A percentile compares a stretch with the other conserved stretches of the same genome.
Conservation (phyloP, 2,113 vertebrate species). For the Ochotona princeps region DNA sequence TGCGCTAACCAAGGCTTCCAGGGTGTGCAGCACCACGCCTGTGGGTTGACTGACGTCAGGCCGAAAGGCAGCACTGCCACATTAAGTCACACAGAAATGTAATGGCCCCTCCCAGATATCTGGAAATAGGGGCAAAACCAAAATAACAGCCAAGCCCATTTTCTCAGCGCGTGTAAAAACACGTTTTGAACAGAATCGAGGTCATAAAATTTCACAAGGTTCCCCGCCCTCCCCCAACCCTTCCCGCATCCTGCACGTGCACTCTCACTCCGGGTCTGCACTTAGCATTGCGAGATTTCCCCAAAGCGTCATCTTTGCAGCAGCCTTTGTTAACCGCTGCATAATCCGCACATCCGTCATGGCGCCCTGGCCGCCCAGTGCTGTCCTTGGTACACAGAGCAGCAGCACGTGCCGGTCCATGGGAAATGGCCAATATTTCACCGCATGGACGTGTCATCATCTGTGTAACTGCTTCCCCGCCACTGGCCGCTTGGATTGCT, state of each 20-base stretch:
- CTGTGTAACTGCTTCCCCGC: background rate
- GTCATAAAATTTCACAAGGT: accelerated
- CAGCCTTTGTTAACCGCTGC: background rate
- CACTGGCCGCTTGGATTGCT: background rate
- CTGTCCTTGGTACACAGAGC: background rate
- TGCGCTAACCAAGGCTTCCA: slow-evolving; percentile 56
- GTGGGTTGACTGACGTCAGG: too few relatives aligned
- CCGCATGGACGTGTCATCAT: accelerated
- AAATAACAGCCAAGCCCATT: background rate
- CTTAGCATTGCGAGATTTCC: background rate
- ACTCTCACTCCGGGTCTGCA: too few relatives aligned
- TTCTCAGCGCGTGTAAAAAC: background rate
- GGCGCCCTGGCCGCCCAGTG: accelerated
- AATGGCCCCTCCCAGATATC: background rate
- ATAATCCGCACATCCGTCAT: accelerated
- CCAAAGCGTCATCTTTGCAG: background rate
- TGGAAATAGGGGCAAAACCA: background rate
- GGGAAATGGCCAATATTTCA: background rate
- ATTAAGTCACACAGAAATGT: background rate
- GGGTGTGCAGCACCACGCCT: slow-evolving; percentile 8
- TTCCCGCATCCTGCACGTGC: too few relatives aligned
- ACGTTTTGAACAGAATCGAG: background rate
- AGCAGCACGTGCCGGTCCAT: accelerated
- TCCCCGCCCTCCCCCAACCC: background rate
- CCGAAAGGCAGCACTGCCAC: too few relatives aligned